Evolutionary conservation across 2,888 invertebrate species (phyloP).

Genomic region (Callyntrura sp.): DNA sequence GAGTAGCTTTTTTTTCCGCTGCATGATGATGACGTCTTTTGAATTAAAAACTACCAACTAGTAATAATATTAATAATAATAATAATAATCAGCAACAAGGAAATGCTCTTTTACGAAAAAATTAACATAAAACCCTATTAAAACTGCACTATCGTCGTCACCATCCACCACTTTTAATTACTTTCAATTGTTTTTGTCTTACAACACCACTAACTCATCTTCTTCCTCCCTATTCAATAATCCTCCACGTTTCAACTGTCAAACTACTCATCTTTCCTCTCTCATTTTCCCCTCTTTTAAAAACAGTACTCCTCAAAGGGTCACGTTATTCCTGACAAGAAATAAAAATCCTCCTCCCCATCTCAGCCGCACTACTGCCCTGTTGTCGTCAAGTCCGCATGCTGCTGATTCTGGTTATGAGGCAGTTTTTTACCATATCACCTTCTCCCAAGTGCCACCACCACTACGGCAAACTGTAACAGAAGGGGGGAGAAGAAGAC

Average conservation of each 20-base stretch:
- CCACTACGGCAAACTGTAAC: background rate
- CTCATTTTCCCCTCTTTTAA: no score
- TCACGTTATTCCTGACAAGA: conserved; percentile 1
- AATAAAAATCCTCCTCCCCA: no score
- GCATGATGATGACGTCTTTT: conserved; percentile 33
- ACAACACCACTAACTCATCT: no score
- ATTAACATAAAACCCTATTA: background rate
- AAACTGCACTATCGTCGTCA: background rate
- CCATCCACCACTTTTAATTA: background rate
- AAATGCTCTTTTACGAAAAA: no score
- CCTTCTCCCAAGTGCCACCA: no score
- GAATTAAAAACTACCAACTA: no score
- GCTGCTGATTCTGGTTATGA: no score
- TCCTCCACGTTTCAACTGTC: background rate
- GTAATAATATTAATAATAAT: no score
- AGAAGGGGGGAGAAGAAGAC: no score
- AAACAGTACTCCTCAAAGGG: background rate
- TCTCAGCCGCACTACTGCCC: no score
- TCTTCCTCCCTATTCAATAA: background rate
- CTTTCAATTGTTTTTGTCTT: conserved; percentile 15
- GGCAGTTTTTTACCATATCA: background rate
- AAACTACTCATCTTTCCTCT: background rate
- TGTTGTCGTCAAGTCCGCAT: no score
- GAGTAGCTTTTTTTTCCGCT: conserved; percentile 50
- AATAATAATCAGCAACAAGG: no score